Evolutionary conservation across 2,113 vertebrate species (phyloP).

Genomic region (Ovibos moschatus): DNA sequence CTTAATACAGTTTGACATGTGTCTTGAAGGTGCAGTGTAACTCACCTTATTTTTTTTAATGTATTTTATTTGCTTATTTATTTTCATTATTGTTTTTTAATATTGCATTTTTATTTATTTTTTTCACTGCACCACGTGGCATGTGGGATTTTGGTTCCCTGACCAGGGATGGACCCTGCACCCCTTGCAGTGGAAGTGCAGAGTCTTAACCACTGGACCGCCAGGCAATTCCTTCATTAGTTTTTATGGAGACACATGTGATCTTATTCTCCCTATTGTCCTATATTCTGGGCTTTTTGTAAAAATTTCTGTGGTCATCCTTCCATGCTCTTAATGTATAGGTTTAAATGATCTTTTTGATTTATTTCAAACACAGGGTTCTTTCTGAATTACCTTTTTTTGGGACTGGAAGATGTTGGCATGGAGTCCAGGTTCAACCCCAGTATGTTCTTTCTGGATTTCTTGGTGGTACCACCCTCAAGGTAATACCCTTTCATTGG

Average conservation of each 20-base stretch:
- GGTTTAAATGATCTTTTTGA: neutral
- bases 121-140: neutral
- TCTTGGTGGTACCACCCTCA: constrained; percentile 93
- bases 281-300: neutral
- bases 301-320: neutral
- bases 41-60: neutral
- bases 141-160: neutral
- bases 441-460: constrained; percentile 92
- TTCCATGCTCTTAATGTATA: neutral
- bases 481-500: constrained; percentile 81
- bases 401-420: constrained; percentile 81
- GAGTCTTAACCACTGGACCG: neutral
- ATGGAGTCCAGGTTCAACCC: constrained; percentile 79
- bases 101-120: neutral
- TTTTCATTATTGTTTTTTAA: neutral
- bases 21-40: neutral
- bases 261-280: neutral
- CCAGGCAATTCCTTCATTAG: neutral
- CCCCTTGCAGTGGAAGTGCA: neutral
- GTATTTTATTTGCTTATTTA: neutral
- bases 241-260: neutral
- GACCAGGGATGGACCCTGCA: neutral
- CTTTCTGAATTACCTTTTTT: constrained; percentile 90
- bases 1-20: neutral
- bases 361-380: constrained; percentile 85